Evolutionary conservation across 23 tunicate species (phyloP).

Genomic region (Phallusia fumigata): DNA sequence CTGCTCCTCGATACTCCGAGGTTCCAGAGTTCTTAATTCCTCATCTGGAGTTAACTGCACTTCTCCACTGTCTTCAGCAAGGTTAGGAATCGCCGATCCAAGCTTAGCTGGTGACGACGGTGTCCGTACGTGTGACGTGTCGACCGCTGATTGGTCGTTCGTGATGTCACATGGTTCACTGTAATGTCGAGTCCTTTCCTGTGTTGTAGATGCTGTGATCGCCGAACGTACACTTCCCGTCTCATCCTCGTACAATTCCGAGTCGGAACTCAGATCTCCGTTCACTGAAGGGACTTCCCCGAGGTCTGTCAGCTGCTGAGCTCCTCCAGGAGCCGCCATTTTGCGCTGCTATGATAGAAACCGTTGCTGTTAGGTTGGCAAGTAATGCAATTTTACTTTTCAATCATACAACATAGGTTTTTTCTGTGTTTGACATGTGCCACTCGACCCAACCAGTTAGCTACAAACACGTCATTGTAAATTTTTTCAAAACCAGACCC

Average conservation of each 20-base stretch:
- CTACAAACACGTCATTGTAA: too few species aligned
- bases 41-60: background rate
- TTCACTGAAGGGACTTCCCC: background rate
- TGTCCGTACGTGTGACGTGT: conserved; percentile 30
- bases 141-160: background rate
- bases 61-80: background rate
- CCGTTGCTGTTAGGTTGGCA: too few species aligned
- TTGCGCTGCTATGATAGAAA: background rate
- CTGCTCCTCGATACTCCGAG: background rate
- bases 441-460: too few species aligned
- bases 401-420: too few species aligned
- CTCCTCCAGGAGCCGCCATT: background rate
- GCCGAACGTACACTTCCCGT: background rate
- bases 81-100: background rate
- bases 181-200: conserved; percentile 4
- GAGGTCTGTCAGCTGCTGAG: background rate
- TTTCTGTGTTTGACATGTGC: too few species aligned
- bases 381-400: too few species aligned
- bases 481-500: too few species aligned
- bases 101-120: conserved; percentile 62
- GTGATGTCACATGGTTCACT: conserved; percentile 39
- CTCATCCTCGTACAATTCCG: background rate
- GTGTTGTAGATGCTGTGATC: background rate
- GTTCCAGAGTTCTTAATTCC: background rate
- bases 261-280: background rate